These are phyloP conservation scores for Allolobophora icterica DNA, from an alignment of 2,888 invertebrate species.

Conservation along the genomic window DNA sequence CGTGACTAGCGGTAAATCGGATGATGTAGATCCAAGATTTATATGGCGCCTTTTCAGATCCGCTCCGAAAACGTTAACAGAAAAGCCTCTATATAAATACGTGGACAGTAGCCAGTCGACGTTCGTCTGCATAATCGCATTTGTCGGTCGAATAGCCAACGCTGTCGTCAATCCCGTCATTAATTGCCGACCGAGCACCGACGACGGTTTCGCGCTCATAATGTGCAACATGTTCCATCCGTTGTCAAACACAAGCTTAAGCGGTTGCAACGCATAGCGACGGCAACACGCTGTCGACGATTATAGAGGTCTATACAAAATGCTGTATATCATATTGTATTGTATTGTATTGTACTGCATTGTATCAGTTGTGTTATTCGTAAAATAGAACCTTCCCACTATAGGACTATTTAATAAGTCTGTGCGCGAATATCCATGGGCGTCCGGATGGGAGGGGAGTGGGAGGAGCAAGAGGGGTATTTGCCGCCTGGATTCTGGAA, in stretches of 20 bases:
- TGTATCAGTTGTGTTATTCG: background rate
- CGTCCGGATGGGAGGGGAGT: too few relatives aligned
- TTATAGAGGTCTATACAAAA: background rate
- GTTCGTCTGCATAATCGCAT: conserved; percentile 10
- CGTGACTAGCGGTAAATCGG: background rate
- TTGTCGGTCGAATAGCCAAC: background rate
- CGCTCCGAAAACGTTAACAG: background rate
- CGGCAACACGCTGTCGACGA: background rate
- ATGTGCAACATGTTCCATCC: background rate
- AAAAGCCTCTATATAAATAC: background rate
- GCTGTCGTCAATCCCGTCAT: background rate
- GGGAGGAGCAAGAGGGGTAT: too few relatives aligned
- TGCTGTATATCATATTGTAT: too few relatives aligned
- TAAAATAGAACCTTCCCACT: too few relatives aligned
- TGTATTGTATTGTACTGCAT: background rate
- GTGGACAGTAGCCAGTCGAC: background rate
- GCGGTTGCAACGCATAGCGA: background rate
- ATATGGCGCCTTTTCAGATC: background rate
- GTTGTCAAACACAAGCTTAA: background rate
- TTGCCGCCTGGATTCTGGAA: too few relatives aligned
- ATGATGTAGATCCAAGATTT: background rate
- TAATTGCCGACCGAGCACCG: background rate
- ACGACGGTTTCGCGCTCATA: background rate
- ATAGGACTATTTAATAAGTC: too few relatives aligned
- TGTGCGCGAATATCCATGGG: too few relatives aligned